A percentile compares a stretch with the other conserved stretches of the same genome.
These are phyloP conservation scores for Prunella fulvescens DNA, from an alignment of 2,113 vertebrate species.

Conservation along the genomic window DNA sequence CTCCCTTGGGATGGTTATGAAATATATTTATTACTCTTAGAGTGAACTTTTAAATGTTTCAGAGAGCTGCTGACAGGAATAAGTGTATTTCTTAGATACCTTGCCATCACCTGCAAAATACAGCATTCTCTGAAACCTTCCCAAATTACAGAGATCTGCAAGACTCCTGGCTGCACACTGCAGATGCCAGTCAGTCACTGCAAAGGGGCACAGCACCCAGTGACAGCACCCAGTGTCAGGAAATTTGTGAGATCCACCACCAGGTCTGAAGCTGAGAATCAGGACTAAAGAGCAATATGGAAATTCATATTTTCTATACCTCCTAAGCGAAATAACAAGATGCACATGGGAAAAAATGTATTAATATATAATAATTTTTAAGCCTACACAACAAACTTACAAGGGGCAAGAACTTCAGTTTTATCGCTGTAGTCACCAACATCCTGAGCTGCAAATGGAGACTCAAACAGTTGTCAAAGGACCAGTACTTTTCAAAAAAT, in stretches of 20 bases:
- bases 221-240: accelerated
- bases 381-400: neutral
- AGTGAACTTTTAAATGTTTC: conserved; percentile 30
- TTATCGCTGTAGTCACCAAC: neutral
- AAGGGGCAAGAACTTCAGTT: neutral
- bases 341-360: neutral
- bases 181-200: neutral
- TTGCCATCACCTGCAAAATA: neutral
- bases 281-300: neutral
- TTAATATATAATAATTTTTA: neutral
- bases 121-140: neutral
- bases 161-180: neutral
- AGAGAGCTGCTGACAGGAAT: neutral
- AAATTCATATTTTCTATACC: neutral
- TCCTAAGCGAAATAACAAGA: neutral
- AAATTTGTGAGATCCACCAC: neutral
- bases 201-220: neutral
- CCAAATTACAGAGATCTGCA: neutral
- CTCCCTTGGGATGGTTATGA: conserved; percentile 38
- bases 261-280: neutral
- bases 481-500: neutral
- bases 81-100: neutral
- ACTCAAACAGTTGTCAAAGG: neutral
- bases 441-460: neutral
- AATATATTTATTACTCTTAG: conserved; percentile 48